These are phyloP conservation scores for Hydractinia echinata DNA, from an alignment of 30 jellyfish, hydroid and myxozoan genomes.

Conservation along the genomic window DNA sequence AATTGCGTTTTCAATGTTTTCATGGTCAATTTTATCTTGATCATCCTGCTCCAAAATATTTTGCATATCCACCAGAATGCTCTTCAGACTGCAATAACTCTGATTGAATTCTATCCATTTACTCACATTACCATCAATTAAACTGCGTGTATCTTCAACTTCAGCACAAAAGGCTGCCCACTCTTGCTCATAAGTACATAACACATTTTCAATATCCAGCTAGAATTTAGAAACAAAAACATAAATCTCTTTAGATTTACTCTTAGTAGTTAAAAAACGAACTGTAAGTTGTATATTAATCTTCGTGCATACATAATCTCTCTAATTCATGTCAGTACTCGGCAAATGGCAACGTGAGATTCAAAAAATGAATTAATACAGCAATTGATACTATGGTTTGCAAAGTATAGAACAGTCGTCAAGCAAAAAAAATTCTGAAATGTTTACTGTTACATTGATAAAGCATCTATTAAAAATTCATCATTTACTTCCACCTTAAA, in stretches of 20 bases:
- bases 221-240: not conserved
- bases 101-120: constrained; percentile 49
- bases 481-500: not conserved
- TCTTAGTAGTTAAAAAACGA: too few species aligned
- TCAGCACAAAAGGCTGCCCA: constrained; percentile 17
- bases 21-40: constrained; percentile 19
- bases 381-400: too few species aligned
- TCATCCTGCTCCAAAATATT: constrained; percentile 6
- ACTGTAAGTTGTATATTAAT: too few species aligned
- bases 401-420: too few species aligned
- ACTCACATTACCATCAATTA: constrained; percentile 31
- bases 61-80: constrained; percentile 14
- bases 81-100: constrained; percentile 18
- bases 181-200: not conserved
- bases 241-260: too few species aligned
- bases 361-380: too few species aligned
- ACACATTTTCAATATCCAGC: not conserved
- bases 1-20: constrained; percentile 4
- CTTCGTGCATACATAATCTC: too few species aligned
- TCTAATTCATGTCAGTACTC: too few species aligned
- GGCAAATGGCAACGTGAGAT: too few species aligned
- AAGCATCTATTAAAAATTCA: not conserved
- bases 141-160: not conserved
- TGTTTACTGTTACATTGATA: too few species aligned
- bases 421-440: too few species aligned